Evolutionary conservation across 2,888 invertebrate genomes (phyloP).

Genomic region (Leucophenga maculata): DNA sequence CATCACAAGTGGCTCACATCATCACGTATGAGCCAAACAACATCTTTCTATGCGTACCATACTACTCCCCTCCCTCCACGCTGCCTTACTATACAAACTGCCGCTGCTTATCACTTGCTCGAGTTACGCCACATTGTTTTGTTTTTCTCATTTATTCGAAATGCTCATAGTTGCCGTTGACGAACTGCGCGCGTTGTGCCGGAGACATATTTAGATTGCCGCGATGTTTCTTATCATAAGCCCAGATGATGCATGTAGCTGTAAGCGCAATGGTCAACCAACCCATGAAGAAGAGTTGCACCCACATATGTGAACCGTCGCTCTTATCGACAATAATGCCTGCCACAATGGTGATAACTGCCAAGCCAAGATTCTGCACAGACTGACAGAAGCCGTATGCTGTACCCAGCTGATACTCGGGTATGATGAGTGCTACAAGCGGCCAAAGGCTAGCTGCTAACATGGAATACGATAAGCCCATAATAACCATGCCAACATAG

Average conservation of each 20-base stretch:
- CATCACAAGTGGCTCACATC: constrained; percentile 49
- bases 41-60: constrained; percentile 26
- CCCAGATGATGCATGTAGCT: constrained; percentile 81
- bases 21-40: constrained; percentile 29
- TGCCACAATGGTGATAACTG: constrained; percentile 86
- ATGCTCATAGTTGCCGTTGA: constrained; percentile 49
- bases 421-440: constrained; percentile 90
- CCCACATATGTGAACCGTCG: constrained; percentile 81
- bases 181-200: constrained; percentile 71
- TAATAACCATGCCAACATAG: constrained; percentile 79
- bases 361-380: constrained; percentile 94
- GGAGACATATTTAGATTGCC: constrained; percentile 85
- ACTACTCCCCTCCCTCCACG: not conserved
- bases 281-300: constrained; percentile 93
- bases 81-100: no score
- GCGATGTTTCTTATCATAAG: constrained; percentile 78
- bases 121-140: not conserved
- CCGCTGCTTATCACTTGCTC: not conserved
- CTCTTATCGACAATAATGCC: constrained; percentile 89
- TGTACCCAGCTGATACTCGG: constrained; percentile 93
- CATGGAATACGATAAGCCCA: constrained; percentile 94
- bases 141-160: constrained; percentile 58
- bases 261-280: constrained; percentile 85
- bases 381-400: constrained; percentile 98
- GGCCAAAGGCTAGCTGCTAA: constrained; percentile 97